These are phyloP conservation scores for Callopanchax toddi DNA, from an alignment of 2,113 vertebrate species.

Conservation along the genomic window DNA sequence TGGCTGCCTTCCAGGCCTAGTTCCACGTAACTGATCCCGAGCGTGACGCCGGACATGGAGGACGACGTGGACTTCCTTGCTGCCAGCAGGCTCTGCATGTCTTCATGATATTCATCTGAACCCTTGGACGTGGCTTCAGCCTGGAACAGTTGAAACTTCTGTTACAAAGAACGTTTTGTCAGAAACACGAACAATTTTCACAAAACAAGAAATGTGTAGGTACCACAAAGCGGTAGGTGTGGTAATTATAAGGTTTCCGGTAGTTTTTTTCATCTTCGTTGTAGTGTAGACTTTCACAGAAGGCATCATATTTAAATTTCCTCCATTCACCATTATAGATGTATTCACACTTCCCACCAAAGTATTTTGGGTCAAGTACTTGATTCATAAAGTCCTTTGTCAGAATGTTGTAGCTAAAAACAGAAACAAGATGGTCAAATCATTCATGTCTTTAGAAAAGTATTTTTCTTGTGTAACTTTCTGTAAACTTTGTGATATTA, in stretches of 20 bases:
- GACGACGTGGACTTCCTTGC: slow-evolving; percentile 66
- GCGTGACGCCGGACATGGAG: background rate
- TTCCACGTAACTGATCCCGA: slow-evolving; percentile 29
- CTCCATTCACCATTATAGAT: slow-evolving; percentile 95
- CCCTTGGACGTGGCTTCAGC: slow-evolving; percentile 85
- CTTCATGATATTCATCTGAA: slow-evolving; percentile 77
- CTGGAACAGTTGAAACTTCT: slow-evolving; percentile 65
- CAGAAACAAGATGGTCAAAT: slow-evolving; percentile 6
- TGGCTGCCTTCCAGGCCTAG: slow-evolving; percentile 23
- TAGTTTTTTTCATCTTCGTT: slow-evolving; percentile 89
- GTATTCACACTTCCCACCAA: slow-evolving; percentile 87
- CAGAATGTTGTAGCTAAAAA: slow-evolving; percentile 85
- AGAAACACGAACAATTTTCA: background rate
- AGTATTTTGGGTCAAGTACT: slow-evolving; percentile 83
- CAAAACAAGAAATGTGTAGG: background rate
- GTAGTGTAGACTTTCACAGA: slow-evolving; percentile 88
- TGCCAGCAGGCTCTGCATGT: slow-evolving; percentile 76
- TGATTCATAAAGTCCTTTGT: slow-evolving; percentile 72
- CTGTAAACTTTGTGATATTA: too few relatives aligned
- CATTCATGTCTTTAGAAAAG: background rate
- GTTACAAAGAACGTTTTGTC: background rate
- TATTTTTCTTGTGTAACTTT: background rate
- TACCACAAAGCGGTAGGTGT: slow-evolving; percentile 88
- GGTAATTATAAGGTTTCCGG: slow-evolving; percentile 91
- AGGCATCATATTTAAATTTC: slow-evolving; percentile 83